A percentile compares a stretch with the other conserved stretches of the same genome.
These are phyloP conservation scores for Drosophila sordidula DNA, from an alignment of 2,888 invertebrate genomes.

Conservation along the genomic window DNA sequence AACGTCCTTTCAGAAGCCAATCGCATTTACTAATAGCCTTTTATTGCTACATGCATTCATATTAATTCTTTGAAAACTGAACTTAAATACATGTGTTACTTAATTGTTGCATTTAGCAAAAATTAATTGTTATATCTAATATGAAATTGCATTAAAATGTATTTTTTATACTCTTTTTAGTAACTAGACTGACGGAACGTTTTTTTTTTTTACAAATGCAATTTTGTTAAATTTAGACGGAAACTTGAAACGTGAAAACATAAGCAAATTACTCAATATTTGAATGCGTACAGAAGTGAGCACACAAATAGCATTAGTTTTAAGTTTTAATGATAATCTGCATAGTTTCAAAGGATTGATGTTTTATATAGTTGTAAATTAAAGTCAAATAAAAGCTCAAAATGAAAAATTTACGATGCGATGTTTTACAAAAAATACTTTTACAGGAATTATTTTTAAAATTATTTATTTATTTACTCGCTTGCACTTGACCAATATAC, in stretches of 20 bases:
- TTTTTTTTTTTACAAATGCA: constrained; percentile 31
- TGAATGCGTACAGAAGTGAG: constrained; percentile 43
- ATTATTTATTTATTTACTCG: not conserved
- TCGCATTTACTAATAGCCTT: constrained; percentile 53
- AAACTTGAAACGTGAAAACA: constrained; percentile 31
- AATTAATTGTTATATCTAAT: constrained; percentile 40
- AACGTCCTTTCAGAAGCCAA: constrained; percentile 22
- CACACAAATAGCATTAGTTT: constrained; percentile 61
- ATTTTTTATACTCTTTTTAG: constrained; percentile 56
- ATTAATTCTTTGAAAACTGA: constrained; percentile 20
- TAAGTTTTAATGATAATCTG: constrained; percentile 62
- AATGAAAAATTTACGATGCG: constrained; percentile 5
- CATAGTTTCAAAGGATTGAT: constrained; percentile 59
- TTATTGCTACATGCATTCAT: constrained; percentile 1
- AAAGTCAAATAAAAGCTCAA: constrained; percentile 60
- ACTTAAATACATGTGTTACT: constrained; percentile 51
- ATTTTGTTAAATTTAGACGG: constrained; percentile 33
- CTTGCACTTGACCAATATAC: too few species aligned
- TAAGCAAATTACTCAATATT: constrained; percentile 55
- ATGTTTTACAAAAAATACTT: not conserved
- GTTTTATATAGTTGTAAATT: constrained; percentile 66
- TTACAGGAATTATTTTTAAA: not conserved
- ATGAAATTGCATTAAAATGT: constrained; percentile 38
- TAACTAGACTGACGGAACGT: constrained; percentile 70
- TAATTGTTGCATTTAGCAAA: constrained; percentile 72